These are phyloP conservation scores for Zoanthus sansibaricus DNA, from an alignment of 92 coral and sea anemone species.

Conservation along the genomic window DNA sequence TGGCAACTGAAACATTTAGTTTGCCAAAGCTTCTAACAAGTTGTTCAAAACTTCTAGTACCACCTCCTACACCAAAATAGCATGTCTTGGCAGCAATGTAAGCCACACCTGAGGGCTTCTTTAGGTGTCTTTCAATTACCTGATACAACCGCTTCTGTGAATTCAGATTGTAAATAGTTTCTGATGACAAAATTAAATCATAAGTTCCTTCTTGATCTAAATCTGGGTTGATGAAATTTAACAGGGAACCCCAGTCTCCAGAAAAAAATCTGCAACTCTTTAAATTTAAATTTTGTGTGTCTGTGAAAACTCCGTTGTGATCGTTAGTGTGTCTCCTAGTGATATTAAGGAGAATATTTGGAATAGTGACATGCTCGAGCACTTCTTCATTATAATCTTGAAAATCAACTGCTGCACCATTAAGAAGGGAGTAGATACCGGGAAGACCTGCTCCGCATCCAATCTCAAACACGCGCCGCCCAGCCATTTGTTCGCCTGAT, in stretches of 20 bases:
- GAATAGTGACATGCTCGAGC: conserved; percentile 82
- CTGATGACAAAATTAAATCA: conserved; percentile 92
- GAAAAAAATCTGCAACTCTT: conserved; percentile 75
- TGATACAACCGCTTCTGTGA: conserved; percentile 72
- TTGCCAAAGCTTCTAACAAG: conserved; percentile 68
- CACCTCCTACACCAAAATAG: conserved; percentile 99
- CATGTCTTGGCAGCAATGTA: conserved; percentile 92
- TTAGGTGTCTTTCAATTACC: conserved; percentile 70
- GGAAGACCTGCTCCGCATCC: conserved; percentile 98
- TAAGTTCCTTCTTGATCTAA: conserved; percentile 49
- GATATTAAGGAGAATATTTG: conserved; percentile 78
- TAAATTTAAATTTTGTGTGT: background rate
- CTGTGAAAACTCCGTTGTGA: background rate
- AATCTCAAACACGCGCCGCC: conserved; percentile 79
- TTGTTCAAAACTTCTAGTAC: conserved; percentile 88
- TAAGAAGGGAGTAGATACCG: conserved; percentile 77
- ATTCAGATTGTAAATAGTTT: conserved; percentile 85
- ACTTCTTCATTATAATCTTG: conserved; percentile 97
- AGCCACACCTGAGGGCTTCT: conserved; percentile 75
- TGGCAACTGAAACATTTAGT: conserved; percentile 67
- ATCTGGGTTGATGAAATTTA: conserved; percentile 68
- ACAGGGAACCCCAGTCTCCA: conserved; percentile 87
- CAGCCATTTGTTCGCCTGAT: conserved; percentile 58
- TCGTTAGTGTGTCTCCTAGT: conserved; percentile 1
- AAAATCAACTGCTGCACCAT: conserved; percentile 89